Evolutionary conservation across 2,888 invertebrate species (phyloP), one percentile per base, ranked within the genome.

Genomic region (Epistrophe grossulariae): DNA sequence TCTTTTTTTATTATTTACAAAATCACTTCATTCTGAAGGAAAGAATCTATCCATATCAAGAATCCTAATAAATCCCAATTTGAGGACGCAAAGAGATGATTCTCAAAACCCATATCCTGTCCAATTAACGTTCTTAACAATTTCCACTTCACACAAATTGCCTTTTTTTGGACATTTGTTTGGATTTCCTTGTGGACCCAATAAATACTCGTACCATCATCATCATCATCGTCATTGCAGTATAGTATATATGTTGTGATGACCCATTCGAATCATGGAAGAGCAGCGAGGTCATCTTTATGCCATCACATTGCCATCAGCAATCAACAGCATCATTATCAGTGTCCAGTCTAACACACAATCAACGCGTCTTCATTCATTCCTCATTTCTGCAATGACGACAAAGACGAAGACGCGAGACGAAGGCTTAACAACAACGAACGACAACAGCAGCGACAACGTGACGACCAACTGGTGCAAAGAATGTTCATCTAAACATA

Each of bases 401-500:
- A 52, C n/a, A 24, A 24, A 24, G 24, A 55, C 52, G 24, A 17
- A 11, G 52, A 24, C n/a, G 45, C n/a, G 35, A 11, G 35, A 66
- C 28, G 35, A 28, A n/a, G 45, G 35, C n/a, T n/a, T n/a, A n/a
- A 68, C 31, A 17, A 60, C 40, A 10, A 52, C 28, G 8, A 11
- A 28, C 40, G 38, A 19, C 35, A 43, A 24, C 60, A 28, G 60
- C 48, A 24, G 24, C 48, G 17, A 59, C 28, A 15, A 45, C 45
- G 43, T 19, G 48, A 38, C 64, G 60, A 76, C 68, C 64, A 70
- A 73, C 72, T 81, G 77, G 82, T 87, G 87, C 83, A 55, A 83
- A 59, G 87, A 87, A 87, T 87, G 82, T 83, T 82, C 79, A 87
- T 79, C 82, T 82, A 83, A 83, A 82, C 87, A 87, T 87, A 87